Base-by-base conservation (phyloP, 2,888 invertebrate species). In the Conops quadrifasciatus region DNA sequence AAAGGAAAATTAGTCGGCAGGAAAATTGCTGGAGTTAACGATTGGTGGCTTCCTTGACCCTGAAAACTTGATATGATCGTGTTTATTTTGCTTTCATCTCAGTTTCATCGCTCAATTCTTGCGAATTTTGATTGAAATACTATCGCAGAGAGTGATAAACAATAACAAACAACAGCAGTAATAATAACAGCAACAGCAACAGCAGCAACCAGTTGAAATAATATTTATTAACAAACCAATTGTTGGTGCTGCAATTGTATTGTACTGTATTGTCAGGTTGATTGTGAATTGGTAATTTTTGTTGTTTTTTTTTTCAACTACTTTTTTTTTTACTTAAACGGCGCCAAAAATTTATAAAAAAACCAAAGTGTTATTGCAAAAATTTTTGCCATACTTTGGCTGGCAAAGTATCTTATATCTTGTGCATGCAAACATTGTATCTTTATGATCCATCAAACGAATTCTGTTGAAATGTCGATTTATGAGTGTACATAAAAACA, bases 361-460 rank as follows among this genome's bases (percentile, higher is more conserved):
- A 30, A 45, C 24, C 65, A 58, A 13, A 49, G n/a, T n/a, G 11
- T 9, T 65, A 63, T 67, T 45, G 72, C 49, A 49, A 49, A 13
- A 49, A 49, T 5, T 72, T 62, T 64, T 49, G 49, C 53, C 36
- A 51, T 28, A 7, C 47, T 47, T 15, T 49, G 43, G 26, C 60
- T 19, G 15, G 51, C 60, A 59, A 71, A 60, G 47, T 60, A 19
- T 60, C 58, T 30, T 51, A 30, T 49, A 60, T 66, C 51, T 36
- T 28, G 53, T n/a, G 65, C 49, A 59, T 70, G 70, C 65, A 70
- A 70, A 65, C 64, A 70, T 64, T 59, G 70, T 70, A 65, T 65
- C 59, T 65, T 64, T 59, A 59, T 51, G 26, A 30, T 19, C 21
- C 26, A 28, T 70, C 53, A 24, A 30, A 43, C 28, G 71, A 62